phyloP scores from a whole-genome alignment of 2,888 invertebrate species.

The Rutpela maculata region DNA sequence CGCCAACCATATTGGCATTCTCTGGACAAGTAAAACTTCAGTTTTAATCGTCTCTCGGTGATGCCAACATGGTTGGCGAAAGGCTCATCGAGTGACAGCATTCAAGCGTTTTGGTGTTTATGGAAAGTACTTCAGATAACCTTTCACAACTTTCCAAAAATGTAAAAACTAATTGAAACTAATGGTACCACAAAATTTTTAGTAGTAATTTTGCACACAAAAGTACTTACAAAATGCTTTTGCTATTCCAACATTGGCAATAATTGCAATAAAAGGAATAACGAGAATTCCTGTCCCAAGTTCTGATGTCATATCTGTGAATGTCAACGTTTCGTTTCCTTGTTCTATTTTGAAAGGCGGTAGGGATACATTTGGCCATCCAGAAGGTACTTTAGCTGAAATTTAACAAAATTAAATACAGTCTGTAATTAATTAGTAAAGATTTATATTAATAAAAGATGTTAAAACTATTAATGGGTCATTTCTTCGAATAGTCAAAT shows the following conservation, averaged over 20 bases:
- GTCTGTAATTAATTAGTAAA: slow-evolving; percentile 11
- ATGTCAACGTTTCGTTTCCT: slow-evolving; percentile 76
- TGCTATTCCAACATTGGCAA: slow-evolving; percentile 89
- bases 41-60: too few relatives aligned
- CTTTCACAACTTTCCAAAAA: too few relatives aligned
- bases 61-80: too few relatives aligned
- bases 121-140: too few relatives aligned
- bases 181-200: too few relatives aligned
- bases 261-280: slow-evolving; percentile 84
- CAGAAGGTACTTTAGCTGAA: slow-evolving; percentile 79
- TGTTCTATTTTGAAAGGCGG: slow-evolving; percentile 76
- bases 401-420: slow-evolving; percentile 44
- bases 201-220: not conserved
- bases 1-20: too few relatives aligned
- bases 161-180: too few relatives aligned
- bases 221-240: slow-evolving; percentile 85
- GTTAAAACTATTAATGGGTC: too few relatives aligned
- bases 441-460: not conserved
- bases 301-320: slow-evolving; percentile 77
- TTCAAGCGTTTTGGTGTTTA: too few relatives aligned
- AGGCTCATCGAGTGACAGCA: too few relatives aligned
- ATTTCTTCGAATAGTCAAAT: too few relatives aligned
- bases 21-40: too few relatives aligned
- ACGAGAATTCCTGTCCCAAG: slow-evolving; percentile 82
- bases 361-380: slow-evolving; percentile 76